phyloP scores from a whole-genome alignment of 2,113 vertebrate genomes.

The Accipiter virgatus region DNA sequence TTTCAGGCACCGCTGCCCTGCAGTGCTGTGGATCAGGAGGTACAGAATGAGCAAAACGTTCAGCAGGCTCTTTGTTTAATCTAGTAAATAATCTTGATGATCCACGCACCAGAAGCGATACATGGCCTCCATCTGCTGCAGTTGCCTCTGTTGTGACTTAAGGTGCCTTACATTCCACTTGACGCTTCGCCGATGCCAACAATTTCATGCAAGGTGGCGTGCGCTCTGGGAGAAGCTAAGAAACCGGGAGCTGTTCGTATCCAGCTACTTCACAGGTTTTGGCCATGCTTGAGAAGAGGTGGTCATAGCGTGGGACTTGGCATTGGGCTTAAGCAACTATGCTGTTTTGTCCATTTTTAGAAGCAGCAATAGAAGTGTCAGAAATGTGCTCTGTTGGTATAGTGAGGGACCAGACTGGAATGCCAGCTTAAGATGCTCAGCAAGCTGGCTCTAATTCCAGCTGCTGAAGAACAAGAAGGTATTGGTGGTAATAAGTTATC shows the following conservation, averaged over 20 bases:
- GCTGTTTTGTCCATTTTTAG: neutral
- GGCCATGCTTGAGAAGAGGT: neutral
- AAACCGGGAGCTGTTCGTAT: neutral
- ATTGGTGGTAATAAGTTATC: neutral
- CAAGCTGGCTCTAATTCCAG: neutral
- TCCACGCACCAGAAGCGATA: neutral
- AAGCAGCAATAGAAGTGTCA: neutral
- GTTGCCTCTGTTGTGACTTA: neutral
- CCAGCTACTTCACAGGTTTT: neutral
- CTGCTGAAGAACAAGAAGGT: neutral
- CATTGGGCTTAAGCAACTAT: neutral
- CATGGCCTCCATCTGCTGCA: neutral
- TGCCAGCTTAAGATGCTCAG: neutral
- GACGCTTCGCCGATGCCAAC: neutral
- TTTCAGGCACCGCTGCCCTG: neutral
- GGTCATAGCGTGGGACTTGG: neutral
- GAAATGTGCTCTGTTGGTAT: neutral
- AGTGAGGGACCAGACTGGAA: neutral
- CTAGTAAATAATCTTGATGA: neutral
- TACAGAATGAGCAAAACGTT: neutral
- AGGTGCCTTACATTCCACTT: neutral
- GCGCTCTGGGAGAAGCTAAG: neutral
- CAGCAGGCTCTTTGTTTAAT: neutral
- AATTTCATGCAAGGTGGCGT: neutral
- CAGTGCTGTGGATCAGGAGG: neutral